These are phyloP conservation scores for Piscicola geometra DNA, from an alignment of 2,888 invertebrate genomes.

Conservation along the genomic window DNA sequence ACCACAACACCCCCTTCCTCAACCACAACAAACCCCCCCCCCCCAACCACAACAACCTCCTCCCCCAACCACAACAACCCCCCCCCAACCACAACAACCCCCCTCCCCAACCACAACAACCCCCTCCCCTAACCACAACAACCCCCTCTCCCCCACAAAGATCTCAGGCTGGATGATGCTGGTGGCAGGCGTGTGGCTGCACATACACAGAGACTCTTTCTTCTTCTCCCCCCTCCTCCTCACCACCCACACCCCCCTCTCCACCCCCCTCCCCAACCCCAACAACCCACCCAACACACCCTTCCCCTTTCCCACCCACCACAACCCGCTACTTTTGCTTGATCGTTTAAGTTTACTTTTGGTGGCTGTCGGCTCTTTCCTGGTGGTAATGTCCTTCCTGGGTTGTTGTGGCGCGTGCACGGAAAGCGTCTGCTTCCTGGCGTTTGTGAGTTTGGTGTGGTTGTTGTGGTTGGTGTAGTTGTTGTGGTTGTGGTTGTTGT, in stretches of 20 bases:
- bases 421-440: constrained; percentile 37
- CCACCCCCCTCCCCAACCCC: background rate
- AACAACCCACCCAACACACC: constrained; percentile 4
- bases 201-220: constrained; percentile 29
- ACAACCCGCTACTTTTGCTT: constrained; percentile 23
- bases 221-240: constrained; percentile 30
- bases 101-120: background rate
- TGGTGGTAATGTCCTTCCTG: constrained; percentile 34
- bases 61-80: background rate
- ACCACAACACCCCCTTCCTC: too few relatives aligned
- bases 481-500: too few relatives aligned
- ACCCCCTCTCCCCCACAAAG: constrained; percentile 19
- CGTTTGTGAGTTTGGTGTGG: constrained; percentile 29
- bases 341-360: constrained; percentile 28
- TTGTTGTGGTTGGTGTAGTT: too few relatives aligned
- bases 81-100: constrained; percentile 11
- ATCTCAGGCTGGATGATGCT: constrained; percentile 32
- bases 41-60: background rate
- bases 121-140: background rate
- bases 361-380: constrained; percentile 28
- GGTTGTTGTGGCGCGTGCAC: constrained; percentile 38
- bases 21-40: background rate
- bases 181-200: constrained; percentile 34
- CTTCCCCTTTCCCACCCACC: background rate
- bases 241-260: constrained; percentile 21